These are phyloP conservation scores for Lepidochrysops patricia DNA, from an alignment of 2,888 invertebrate species.

Conservation along the genomic window DNA sequence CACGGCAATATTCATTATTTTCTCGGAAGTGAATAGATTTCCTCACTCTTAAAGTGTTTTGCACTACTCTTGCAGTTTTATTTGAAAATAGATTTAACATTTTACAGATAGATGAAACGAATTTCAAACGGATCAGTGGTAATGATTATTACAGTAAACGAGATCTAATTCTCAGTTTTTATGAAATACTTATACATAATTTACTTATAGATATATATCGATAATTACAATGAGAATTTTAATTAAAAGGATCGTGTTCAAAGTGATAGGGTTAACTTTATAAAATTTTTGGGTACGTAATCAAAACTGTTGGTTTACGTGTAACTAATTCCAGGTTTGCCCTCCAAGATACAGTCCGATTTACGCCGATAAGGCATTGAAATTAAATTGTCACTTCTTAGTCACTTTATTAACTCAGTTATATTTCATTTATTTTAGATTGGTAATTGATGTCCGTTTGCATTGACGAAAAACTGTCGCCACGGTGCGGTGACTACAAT, in stretches of 20 bases:
- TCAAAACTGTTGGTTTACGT: not conserved
- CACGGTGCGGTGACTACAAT: not conserved
- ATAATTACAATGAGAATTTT: not conserved
- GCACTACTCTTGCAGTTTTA: not conserved
- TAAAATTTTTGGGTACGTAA: not conserved
- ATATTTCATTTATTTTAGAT: conserved; percentile 8
- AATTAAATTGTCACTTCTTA: not conserved
- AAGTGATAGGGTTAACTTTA: not conserved
- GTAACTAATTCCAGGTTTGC: no score
- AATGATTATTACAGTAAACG: not conserved
- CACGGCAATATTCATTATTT: not conserved
- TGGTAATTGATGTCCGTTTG: not conserved
- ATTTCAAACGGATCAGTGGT: not conserved
- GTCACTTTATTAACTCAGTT: not conserved
- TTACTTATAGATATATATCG: no score
- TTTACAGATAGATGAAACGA: not conserved
- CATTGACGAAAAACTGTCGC: conserved; percentile 1
- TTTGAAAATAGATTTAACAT: not conserved
- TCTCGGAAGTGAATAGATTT: conserved; percentile 2
- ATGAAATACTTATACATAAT: not conserved
- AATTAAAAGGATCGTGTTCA: not conserved
- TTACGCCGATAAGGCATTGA: not conserved
- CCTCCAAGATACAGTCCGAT: not conserved
- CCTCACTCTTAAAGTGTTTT: not conserved
- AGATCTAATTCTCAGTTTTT: not conserved